Conservation (phyloP, 2,888 invertebrate species). For the Hydropsyche betteni region DNA sequence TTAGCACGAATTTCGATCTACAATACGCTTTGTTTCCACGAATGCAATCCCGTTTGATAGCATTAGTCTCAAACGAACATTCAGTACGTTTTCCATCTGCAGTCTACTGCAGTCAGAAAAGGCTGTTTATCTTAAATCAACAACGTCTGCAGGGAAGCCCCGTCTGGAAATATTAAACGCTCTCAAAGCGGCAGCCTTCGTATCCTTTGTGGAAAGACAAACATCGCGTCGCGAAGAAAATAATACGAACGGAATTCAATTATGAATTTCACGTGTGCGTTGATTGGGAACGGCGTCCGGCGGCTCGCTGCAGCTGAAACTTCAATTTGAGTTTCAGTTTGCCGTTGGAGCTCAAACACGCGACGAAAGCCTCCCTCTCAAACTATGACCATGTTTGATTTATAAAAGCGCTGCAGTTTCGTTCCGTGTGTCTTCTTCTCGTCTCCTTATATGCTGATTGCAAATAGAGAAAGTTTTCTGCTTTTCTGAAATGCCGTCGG, state of each 20-base stretch:
- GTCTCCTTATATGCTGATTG: too few relatives aligned
- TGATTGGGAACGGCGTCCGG: slow-evolving; percentile 39
- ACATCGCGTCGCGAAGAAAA: slow-evolving; percentile 42
- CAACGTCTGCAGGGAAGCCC: slow-evolving; percentile 35
- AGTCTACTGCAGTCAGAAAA: slow-evolving; percentile 28
- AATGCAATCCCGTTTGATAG: slow-evolving; percentile 1
- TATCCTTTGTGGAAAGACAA: slow-evolving; percentile 44
- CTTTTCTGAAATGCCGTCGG: too few relatives aligned
- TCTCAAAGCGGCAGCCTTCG: slow-evolving; percentile 17
- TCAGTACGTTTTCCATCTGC: background rate
- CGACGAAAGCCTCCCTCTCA: too few relatives aligned
- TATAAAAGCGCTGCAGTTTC: too few relatives aligned
- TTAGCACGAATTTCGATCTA: too few relatives aligned
- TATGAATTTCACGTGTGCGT: slow-evolving; percentile 46
- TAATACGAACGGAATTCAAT: slow-evolving; percentile 42
- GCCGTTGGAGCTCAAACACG: too few relatives aligned
- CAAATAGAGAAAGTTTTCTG: too few relatives aligned
- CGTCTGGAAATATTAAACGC: slow-evolving; percentile 42
- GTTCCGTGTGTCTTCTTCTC: too few relatives aligned
- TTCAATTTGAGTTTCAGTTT: too few relatives aligned
- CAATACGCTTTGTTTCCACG: too few relatives aligned
- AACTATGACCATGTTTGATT: too few relatives aligned
- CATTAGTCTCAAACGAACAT: background rate
- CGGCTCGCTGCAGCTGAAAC: background rate
- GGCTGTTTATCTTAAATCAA: slow-evolving; percentile 42